Evolutionary conservation across 2,888 invertebrate species (phyloP), one percentile per base, ranked within the genome.

Genomic region (Tiliacea aurago): DNA sequence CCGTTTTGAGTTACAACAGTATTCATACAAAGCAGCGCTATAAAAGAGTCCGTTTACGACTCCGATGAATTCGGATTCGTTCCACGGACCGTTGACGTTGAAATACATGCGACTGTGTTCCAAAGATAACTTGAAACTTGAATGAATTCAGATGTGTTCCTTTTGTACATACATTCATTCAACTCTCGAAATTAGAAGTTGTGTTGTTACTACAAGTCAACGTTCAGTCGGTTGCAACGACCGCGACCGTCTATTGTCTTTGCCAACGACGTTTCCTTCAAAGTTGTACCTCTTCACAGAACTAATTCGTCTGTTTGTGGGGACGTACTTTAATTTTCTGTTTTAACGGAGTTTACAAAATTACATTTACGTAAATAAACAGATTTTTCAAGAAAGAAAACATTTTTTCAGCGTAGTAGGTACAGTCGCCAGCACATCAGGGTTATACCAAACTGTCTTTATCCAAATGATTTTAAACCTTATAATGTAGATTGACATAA

Each of bases 291-390:
- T 72, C 47, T 65, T 28, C 18, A 20, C 11, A 28, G 23, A 49
- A 33, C 61, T 33, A 61, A 61, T 61, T 61, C 13, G 5, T 47
- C 20, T 55, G 33, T 59, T 71, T 47, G 47, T 20, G 53, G 18
- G 11, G 15, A 10, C 15, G 11, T n/a, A 28, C 23, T 47, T 41
- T 13, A 77, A 77, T 73, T 66, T 80, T 65, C 65, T 73, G 61
- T 43, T 49, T 47, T 33, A 41, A 47, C 23, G 11, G 18, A 43
- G 33, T 64, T 63, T 61, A 4, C 13, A 33, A 70, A 70, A 70
- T 51, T 5, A 37, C 11, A 41, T 71, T 71, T n/a, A 23, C 13
- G 10, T 18, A 51, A 33, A 5, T 7, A 37, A 63, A 58, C n/a
- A 23, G 2, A 51, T 59, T 23, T 53, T 72, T 61, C 23, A 47